A percentile compares a stretch with the other conserved stretches of the same genome.
phyloP scores from a whole-genome alignment of 2,113 vertebrate genomes.

The Coturnix japonica region DNA sequence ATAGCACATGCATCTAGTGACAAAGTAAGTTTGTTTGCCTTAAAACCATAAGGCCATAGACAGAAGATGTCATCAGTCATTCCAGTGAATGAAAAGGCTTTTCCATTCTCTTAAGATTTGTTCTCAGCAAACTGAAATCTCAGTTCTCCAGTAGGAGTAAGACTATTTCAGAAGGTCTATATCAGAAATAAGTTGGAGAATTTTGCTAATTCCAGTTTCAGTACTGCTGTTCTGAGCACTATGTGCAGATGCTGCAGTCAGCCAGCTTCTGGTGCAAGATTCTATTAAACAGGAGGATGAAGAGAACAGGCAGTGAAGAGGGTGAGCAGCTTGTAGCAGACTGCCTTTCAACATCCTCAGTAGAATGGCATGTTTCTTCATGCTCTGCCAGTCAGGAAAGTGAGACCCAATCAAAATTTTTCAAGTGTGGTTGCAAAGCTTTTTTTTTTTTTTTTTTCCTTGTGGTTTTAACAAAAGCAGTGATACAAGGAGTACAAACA shows the following conservation, averaged over 20 bases:
- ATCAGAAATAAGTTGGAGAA: background rate
- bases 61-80: background rate
- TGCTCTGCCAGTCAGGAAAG: slow-evolving; percentile 77
- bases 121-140: background rate
- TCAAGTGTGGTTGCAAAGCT: slow-evolving; percentile 45
- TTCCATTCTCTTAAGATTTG: background rate
- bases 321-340: slow-evolving; percentile 65
- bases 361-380: slow-evolving; percentile 78
- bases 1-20: background rate
- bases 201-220: background rate
- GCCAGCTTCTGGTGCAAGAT: slow-evolving; percentile 76
- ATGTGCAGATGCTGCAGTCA: slow-evolving; percentile 65
- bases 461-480: slow-evolving; percentile 41
- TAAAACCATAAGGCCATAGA: background rate
- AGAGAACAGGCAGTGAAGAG: slow-evolving; percentile 73
- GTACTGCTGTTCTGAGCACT: background rate
- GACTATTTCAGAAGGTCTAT: background rate
- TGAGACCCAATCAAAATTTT: slow-evolving; percentile 66
- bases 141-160: background rate
- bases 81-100: background rate
- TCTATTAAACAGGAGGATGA: slow-evolving; percentile 73
- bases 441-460: background rate
- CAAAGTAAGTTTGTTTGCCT: background rate
- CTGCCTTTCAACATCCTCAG: slow-evolving; percentile 67
- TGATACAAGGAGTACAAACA: slow-evolving; percentile 7